Percentiles rank a stretch among this genome's conserved stretches.
These are phyloP conservation scores for Dinocampus coccinellae DNA, from an alignment of 2,888 invertebrate genomes.

Conservation along the genomic window DNA sequence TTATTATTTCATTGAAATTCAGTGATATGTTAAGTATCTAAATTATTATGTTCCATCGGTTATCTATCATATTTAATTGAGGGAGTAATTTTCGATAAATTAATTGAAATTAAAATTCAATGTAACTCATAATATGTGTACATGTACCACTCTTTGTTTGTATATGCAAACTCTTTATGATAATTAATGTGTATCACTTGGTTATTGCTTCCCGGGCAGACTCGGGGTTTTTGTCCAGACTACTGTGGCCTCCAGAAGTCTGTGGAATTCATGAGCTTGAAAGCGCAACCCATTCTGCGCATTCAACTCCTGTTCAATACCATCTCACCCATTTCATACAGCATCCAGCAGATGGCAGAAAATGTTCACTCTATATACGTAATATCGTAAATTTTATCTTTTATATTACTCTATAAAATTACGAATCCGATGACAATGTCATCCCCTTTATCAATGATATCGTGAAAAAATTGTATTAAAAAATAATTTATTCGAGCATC, in stretches of 20 bases:
- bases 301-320: conserved; percentile 68
- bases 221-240: conserved; percentile 63
- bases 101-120: not conserved
- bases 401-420: too few species aligned
- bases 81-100: too few species aligned
- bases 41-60: conserved; percentile 9
- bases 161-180: conserved; percentile 29
- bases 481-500: too few species aligned
- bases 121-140: conserved; percentile 7
- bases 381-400: too few species aligned
- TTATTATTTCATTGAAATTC: not conserved
- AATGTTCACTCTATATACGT: conserved; percentile 26
- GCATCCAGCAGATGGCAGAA: conserved; percentile 68
- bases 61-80: not conserved
- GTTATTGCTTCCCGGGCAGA: conserved; percentile 53
- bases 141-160: conserved; percentile 7
- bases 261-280: conserved; percentile 49
- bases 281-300: conserved; percentile 67
- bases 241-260: conserved; percentile 55
- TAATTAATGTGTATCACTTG: conserved; percentile 45
- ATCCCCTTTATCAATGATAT: not conserved
- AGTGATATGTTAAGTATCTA: conserved; percentile 9
- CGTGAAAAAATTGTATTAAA: too few species aligned
- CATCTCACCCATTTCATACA: conserved; percentile 58
- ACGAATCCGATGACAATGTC: too few species aligned